Evolutionary conservation across 2,888 invertebrate genomes (phyloP), one percentile per base, ranked within the genome.

Genomic region (Caenorhabditis parvicauda): DNA sequence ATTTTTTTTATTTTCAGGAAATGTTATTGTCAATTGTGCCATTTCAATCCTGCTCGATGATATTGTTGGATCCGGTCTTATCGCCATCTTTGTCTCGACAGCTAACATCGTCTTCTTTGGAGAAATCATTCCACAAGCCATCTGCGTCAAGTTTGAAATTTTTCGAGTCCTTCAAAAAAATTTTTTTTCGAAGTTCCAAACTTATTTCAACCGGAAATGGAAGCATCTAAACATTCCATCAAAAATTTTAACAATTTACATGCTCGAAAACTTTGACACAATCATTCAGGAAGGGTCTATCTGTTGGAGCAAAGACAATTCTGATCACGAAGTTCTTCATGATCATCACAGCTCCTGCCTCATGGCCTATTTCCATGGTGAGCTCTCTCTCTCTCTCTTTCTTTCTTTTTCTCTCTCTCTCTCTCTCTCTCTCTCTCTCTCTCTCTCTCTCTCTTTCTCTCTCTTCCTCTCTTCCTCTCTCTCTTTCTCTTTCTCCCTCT

Each of bases 21-120:
- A 69, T 38, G 69, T 69, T 17, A 28, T 60, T 53, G 79, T 79
- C 24, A 79, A 79, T 43, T 77, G 92, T 12, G 90, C 72, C 5
- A 90, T 98, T 80, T 95, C 98, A 2, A 94, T 98, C 81, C 83
- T 98, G 27, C 84, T 98, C 83, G 98, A 98, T 82, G 90, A 91
- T 77, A 83, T 98, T 73, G 92, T 79, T 25, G 63, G 63, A 7
- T 64, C 57, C 29, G 81, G 81, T 24, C 46, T 64, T 19, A 57
- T 70, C 7, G 81, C 81, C 3, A 60, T 81, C 5, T 46, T 79
- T 24, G 71, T 60, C 14, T 75, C 81, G 3, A 78, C 82, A 1
- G 66, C 74, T 64, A 88, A 90, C 24, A 99, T 99, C 80, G 96
- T 98, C 47, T 84, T 96, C 72, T 88, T 95, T 82, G 73, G 73